Conservation (phyloP, 1,140 invertebrate species). For the Anadara kagoshimensis region DNA sequence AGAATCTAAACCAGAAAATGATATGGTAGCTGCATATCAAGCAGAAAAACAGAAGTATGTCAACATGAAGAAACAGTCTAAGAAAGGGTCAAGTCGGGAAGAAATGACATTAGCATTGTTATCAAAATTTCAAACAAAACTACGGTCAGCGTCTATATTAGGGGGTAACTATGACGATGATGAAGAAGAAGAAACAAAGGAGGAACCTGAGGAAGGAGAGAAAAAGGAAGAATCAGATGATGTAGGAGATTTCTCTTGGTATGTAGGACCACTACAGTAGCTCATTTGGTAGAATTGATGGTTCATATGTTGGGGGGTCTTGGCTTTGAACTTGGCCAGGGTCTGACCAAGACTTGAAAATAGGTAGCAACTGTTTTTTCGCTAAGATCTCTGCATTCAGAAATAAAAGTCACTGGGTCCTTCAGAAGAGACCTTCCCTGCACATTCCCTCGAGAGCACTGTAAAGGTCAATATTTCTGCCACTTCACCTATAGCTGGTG, state of each 20-base stretch:
- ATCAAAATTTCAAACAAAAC: slow-evolving; percentile 87
- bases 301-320: too few species aligned
- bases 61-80: slow-evolving; percentile 77
- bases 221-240: slow-evolving; percentile 56
- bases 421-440: too few species aligned
- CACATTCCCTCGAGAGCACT: too few species aligned
- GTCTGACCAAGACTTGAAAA: too few species aligned
- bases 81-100: slow-evolving; percentile 76
- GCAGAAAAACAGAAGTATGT: slow-evolving; percentile 87
- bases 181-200: slow-evolving; percentile 67
- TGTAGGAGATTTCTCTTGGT: slow-evolving; percentile 70
- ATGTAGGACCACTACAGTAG: too few species aligned
- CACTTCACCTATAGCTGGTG: too few species aligned
- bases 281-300: too few species aligned
- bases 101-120: slow-evolving; percentile 83
- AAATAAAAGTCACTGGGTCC: too few species aligned
- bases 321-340: too few species aligned
- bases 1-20: slow-evolving; percentile 73
- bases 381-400: too few species aligned
- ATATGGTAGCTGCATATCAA: slow-evolving; percentile 83
- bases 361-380: too few species aligned
- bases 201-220: slow-evolving; percentile 63
- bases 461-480: too few species aligned
- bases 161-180: slow-evolving; percentile 69
- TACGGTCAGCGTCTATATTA: slow-evolving; percentile 77